Evolutionary conservation across 1,140 invertebrate species (phyloP).

Genomic region (roundworm (Caenorhabditis elegans)): WBcel235 BX284602.5:12970501-12971000

Average conservation of each 20-base stretch:
- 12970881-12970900: constrained; percentile 57
- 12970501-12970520: no score
- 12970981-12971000: constrained; percentile 59
- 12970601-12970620: no score
- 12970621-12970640: no score
- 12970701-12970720: background rate
- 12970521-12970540: no score
- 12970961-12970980: constrained; percentile 65
- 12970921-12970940: constrained; percentile 64
- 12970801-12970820: constrained; percentile 59
- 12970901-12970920: constrained; percentile 61
- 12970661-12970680: no score
- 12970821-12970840: constrained; percentile 65
- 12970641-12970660: no score
- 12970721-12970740: constrained; percentile 54
- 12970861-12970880: constrained; percentile 63
- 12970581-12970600: no score
- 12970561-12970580: no score
- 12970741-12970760: constrained; percentile 63
- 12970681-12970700: no score
- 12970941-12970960: constrained; percentile 62
- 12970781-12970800: constrained; percentile 59
- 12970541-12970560: no score
- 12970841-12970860: constrained; percentile 63
- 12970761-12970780: constrained; percentile 62